Base-by-base conservation (phyloP, 2,888 invertebrate species). In the Clitarchus hookeri region DNA sequence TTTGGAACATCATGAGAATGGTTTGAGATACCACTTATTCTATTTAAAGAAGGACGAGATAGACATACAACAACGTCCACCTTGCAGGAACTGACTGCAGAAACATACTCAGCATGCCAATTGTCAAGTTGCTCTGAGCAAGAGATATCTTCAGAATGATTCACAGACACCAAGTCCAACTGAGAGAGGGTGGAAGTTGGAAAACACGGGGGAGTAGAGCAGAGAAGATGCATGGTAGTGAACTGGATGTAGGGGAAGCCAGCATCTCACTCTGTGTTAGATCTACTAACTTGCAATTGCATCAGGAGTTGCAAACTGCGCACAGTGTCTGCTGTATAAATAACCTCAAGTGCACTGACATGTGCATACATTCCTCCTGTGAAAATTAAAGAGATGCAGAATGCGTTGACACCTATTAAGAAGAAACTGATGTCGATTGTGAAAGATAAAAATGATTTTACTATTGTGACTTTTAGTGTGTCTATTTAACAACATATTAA, bases 131-230 rank as follows among this genome's bases (percentile, higher is more conserved):
- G 2, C n/a, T 78, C 9, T 78, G 19, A 78, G 78, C 78, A 78
- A 78, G 78, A 26, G 78, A 78, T 78, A 16, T 78, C 78, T 78
- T 78, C 78, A 12, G 78, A 78, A 13, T 78, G 78, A 78, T 78
- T 19, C 78, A 78, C 78, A 78, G 11, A 78, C 78, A 23, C 78
- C n/a, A 3, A 36, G 36, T 36, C 36, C 36, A 36, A 36, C 36
- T 19, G 4, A 53, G 53, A 78, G 78, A 78, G 16, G 78, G n/a
- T 78, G 78, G 78, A 78, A 78, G 78, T 9, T 78, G 78, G 11
- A 78, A 2, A 53, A 1, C 0, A 53, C 13, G 53, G 8, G 53
- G 53, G 53, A 19, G 53, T 12, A 19, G 53, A 78, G 78, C 78
- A 78, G 19, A 19, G 13, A 2, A 16, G 53, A 53, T 53, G 13